Percentiles rank a stretch among this genome's conserved stretches.
phyloP scores from a whole-genome alignment of 2,888 invertebrate species.

The Leptura quadrifasciata region DNA sequence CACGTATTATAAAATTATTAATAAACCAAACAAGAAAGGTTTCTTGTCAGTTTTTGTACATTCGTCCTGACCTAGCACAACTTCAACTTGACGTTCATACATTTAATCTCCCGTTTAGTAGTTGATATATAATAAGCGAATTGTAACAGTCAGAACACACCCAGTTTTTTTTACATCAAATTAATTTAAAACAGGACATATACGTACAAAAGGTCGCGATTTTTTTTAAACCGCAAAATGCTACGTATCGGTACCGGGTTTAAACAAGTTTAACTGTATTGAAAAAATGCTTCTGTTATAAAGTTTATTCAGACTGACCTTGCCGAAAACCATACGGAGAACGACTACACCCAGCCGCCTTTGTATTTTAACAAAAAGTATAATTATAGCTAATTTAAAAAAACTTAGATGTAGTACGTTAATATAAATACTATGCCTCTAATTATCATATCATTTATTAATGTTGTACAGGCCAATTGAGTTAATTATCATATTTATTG shows the following conservation, averaged over 20 bases:
- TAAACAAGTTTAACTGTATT: not conserved
- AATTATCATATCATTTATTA: constrained; percentile 4
- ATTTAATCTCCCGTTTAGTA: not conserved
- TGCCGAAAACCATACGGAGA: not conserved
- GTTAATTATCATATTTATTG: too few species aligned
- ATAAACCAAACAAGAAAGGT: too few species aligned
- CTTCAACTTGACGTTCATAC: not conserved
- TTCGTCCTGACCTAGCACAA: not conserved
- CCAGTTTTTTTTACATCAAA: not conserved
- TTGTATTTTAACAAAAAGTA: not conserved
- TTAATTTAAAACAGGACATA: constrained; percentile 7
- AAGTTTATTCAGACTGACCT: not conserved
- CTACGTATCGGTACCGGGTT: not conserved
- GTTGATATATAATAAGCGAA: not conserved
- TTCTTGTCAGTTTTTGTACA: not conserved
- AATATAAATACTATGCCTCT: not conserved
- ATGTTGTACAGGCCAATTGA: too few species aligned
- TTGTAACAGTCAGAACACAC: not conserved
- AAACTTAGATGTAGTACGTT: not conserved
- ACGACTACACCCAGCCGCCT: not conserved
- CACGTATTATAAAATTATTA: too few species aligned
- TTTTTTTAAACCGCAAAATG: not conserved
- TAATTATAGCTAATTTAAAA: not conserved
- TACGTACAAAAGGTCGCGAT: not conserved
- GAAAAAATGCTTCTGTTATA: constrained; percentile 2